These are phyloP conservation scores for Todiramphus chloris DNA, from an alignment of 2,113 vertebrate genomes.

Conservation along the genomic window DNA sequence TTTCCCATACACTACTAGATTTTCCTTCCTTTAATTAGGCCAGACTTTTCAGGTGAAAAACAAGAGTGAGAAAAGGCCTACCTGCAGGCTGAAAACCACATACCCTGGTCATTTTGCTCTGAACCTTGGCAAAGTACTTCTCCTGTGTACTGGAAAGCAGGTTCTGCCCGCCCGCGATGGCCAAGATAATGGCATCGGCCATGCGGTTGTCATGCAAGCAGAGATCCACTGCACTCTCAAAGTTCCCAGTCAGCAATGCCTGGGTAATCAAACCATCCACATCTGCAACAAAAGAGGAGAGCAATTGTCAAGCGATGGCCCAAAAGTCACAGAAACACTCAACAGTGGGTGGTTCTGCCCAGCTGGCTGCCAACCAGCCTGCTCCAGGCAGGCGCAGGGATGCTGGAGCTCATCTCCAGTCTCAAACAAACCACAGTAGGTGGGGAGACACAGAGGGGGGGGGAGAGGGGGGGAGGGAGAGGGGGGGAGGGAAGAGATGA, in stretches of 20 bases:
- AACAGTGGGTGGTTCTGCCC: not conserved
- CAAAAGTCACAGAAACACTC: not conserved
- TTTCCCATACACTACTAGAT: not conserved
- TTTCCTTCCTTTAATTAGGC: not conserved
- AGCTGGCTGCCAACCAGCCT: not conserved
- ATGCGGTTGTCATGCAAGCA: conserved; percentile 94
- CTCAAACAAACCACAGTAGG: not conserved
- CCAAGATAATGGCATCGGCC: conserved; percentile 95
- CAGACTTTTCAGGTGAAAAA: not conserved
- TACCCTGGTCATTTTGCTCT: conserved; percentile 94
- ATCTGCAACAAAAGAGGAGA: conserved; percentile 71
- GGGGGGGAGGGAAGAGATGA: too few species aligned
- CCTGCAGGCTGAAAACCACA: not conserved
- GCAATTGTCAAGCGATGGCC: not conserved
- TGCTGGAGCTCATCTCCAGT: not conserved
- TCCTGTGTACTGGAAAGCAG: conserved; percentile 90
- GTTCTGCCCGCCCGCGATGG: conserved; percentile 90
- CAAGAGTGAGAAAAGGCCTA: not conserved
- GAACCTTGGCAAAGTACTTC: conserved; percentile 89
- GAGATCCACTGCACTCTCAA: conserved; percentile 91
- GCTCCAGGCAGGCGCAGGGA: not conserved
- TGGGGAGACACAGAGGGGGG: too few species aligned
- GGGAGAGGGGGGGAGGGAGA: too few species aligned
- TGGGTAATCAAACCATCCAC: conserved; percentile 95
- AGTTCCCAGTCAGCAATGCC: conserved; percentile 91